Evolutionary conservation across 2,888 invertebrate genomes (phyloP).

Genomic region (Spilosoma lubricipeda): DNA sequence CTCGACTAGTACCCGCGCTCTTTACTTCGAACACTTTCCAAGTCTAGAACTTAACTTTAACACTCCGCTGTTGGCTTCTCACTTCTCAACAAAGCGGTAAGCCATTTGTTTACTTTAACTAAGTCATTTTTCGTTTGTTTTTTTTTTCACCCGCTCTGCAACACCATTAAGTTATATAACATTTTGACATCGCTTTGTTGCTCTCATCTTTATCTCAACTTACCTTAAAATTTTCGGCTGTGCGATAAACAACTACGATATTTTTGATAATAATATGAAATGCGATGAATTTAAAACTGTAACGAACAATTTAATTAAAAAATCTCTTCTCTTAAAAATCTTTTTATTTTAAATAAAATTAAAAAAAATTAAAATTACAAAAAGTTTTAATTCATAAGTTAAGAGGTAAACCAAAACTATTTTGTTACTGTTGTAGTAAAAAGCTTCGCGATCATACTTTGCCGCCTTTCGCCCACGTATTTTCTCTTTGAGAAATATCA

Average conservation of each 20-base stretch:
- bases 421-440: conserved; percentile 38
- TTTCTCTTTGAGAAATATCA: background rate
- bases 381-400: background rate
- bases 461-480: conserved; percentile 48
- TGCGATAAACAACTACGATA: conserved; percentile 28
- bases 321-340: background rate
- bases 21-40: conserved; percentile 48
- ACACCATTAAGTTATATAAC: conserved; percentile 66
- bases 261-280: background rate
- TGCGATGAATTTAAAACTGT: background rate
- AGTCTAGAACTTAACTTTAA: conserved; percentile 57
- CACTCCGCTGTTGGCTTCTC: conserved; percentile 51
- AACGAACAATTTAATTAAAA: background rate
- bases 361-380: background rate
- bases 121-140: conserved; percentile 54
- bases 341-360: background rate
- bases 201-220: conserved; percentile 42
- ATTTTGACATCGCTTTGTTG: conserved; percentile 52
- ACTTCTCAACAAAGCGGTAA: conserved; percentile 71
- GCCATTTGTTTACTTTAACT: conserved; percentile 65
- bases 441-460: conserved; percentile 57
- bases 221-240: conserved; percentile 43
- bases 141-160: conserved; percentile 50
- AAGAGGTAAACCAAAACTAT: background rate
- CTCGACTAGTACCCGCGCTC: conserved; percentile 36